Conservation (phyloP, 30 jellyfish, hydroid and myxozoan genomes). For the Cassiopea andromeda region DNA sequence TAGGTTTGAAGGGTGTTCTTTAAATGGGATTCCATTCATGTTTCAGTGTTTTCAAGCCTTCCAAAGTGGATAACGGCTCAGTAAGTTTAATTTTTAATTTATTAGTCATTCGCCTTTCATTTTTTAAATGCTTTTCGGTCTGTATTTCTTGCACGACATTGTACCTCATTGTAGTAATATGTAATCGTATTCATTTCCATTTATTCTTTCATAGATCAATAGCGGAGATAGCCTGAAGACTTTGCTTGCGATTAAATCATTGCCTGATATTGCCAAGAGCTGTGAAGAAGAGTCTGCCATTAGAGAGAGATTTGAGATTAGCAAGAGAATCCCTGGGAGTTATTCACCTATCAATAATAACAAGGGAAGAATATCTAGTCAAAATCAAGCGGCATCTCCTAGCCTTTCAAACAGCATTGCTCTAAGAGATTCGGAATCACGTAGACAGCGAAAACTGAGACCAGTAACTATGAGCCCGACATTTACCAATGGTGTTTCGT, state of each 20-base stretch:
- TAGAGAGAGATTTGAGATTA: background rate
- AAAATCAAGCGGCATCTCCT: slow-evolving; percentile 8
- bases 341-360: background rate
- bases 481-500: slow-evolving; percentile 33
- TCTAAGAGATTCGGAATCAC: slow-evolving; percentile 17
- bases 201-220: background rate
- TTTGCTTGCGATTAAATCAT: slow-evolving; percentile 20
- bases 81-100: background rate
- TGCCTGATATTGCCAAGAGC: slow-evolving; percentile 45
- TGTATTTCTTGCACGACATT: no score
- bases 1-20: background rate
- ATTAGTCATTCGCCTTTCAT: background rate
- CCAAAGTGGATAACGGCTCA: slow-evolving; percentile 3
- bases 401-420: slow-evolving; percentile 4
- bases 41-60: slow-evolving; percentile 40
- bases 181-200: background rate
- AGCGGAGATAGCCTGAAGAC: background rate
- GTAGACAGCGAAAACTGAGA: slow-evolving; percentile 26
- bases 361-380: background rate
- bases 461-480: slow-evolving; percentile 68
- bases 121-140: no score
- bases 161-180: no score
- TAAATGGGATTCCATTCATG: background rate
- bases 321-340: background rate
- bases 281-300: background rate